A percentile compares a stretch with the other conserved stretches of the same genome.
Evolutionary conservation across 2,797 vertebrate genomes (phyloP).

Genomic region (Lacerta viridis): DNA sequence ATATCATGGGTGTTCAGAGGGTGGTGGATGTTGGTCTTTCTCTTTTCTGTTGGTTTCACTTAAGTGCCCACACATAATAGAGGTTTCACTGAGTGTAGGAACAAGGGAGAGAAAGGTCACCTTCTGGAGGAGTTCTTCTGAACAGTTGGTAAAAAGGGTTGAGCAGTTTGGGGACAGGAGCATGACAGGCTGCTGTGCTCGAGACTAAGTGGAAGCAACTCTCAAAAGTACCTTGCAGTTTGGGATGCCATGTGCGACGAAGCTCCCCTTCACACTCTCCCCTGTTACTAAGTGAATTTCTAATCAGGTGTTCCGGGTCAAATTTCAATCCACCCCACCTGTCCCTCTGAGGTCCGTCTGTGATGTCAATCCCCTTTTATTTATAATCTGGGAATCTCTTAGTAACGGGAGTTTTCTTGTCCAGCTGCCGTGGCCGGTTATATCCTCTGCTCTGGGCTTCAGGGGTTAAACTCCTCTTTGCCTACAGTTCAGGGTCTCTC

Average conservation of each 20-base stretch:
- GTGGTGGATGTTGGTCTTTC: not conserved
- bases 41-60: not conserved
- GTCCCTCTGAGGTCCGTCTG: no score
- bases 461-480: no score
- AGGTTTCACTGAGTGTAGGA: not conserved
- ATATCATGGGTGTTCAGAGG: not conserved
- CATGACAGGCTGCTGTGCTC: not conserved
- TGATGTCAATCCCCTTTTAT: no score
- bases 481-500: no score
- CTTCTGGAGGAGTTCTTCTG: constrained; percentile 7
- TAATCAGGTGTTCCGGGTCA: no score
- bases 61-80: not conserved
- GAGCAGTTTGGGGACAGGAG: not conserved
- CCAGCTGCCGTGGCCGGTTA: no score
- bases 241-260: not conserved
- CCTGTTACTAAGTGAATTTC: no score
- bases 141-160: not conserved
- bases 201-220: not conserved
- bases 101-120: not conserved
- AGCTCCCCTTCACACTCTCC: no score
- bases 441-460: no score
- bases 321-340: no score
- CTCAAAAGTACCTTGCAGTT: not conserved
- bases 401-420: no score
- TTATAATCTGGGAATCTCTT: no score